Evolutionary conservation across 1,140 invertebrate species (phyloP).

Genomic region (Spodoptera frugiperda): DNA sequence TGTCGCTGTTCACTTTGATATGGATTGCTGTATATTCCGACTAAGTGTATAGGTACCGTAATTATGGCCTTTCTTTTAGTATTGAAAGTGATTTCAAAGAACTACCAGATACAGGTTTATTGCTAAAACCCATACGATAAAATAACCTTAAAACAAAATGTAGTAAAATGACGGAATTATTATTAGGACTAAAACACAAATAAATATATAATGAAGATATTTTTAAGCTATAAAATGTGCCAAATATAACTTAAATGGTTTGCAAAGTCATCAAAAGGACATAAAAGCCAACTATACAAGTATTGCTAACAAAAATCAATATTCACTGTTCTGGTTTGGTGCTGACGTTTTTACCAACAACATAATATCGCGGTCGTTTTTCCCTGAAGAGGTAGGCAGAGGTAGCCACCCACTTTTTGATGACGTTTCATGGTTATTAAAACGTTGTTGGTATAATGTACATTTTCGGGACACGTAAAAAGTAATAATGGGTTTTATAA

Average conservation of each 20-base stretch:
- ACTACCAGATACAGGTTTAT: neutral
- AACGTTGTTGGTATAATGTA: no score
- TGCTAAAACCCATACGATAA: neutral
- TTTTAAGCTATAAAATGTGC: constrained; percentile 29
- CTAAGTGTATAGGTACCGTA: neutral
- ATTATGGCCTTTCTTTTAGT: neutral
- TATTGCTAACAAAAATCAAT: constrained; percentile 20
- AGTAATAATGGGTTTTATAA: no score
- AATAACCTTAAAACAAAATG: constrained; percentile 11
- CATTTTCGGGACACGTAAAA: no score
- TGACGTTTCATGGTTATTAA: no score
- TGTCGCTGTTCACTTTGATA: constrained; percentile 10
- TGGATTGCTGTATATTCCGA: constrained; percentile 2
- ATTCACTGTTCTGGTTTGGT: neutral
- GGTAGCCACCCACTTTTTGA: no score
- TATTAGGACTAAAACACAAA: neutral
- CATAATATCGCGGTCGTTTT: no score
- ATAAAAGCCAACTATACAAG: constrained; percentile 17
- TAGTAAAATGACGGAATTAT: constrained; percentile 13
- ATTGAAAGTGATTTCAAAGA: neutral
- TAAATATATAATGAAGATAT: constrained; percentile 24
- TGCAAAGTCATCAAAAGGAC: constrained; percentile 10
- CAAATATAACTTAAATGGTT: constrained; percentile 15
- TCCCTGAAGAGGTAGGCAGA: no score
- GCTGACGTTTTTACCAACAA: neutral